Percentiles rank a stretch among this genome's conserved stretches.
These are phyloP conservation scores for Atopsyche davidsoni DNA, from an alignment of 1,140 invertebrate species.

Conservation along the genomic window DNA sequence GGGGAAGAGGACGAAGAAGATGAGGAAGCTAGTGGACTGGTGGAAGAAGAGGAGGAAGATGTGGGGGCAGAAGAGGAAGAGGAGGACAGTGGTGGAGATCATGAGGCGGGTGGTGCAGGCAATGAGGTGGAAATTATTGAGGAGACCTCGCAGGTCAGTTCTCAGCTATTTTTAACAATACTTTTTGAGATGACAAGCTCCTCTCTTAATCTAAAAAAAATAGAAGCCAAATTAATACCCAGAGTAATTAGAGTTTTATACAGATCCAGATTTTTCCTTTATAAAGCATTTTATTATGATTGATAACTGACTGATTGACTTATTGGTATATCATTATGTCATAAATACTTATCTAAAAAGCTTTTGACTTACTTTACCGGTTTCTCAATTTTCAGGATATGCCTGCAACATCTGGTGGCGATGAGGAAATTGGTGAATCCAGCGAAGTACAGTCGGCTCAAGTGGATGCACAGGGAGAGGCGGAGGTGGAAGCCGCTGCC, in stretches of 20 bases:
- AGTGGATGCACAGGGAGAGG: conserved; percentile 14
- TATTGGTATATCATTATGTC: too few relatives aligned
- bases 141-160: conserved; percentile 11
- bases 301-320: too few relatives aligned
- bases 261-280: too few relatives aligned
- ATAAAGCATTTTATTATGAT: too few relatives aligned
- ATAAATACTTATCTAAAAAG: too few relatives aligned
- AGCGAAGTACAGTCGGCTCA: conserved; percentile 32
- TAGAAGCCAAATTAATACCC: too few relatives aligned
- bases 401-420: conserved; percentile 34
- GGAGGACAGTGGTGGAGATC: conserved; percentile 35
- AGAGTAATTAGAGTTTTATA: too few relatives aligned
- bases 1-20: conserved; percentile 37
- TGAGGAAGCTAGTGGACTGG: conserved; percentile 48
- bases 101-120: conserved; percentile 3
- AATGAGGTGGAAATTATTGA: conserved; percentile 12
- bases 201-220: not conserved
- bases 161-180: not conserved
- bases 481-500: not conserved
- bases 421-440: conserved; percentile 40
- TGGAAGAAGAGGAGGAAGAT: conserved; percentile 40
- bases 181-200: not conserved
- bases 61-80: conserved; percentile 39
- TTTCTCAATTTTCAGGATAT: too few relatives aligned
- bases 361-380: too few relatives aligned